Percentiles rank a stretch among this genome's conserved stretches.
Evolutionary conservation across 1,140 invertebrate genomes (phyloP).

Genomic region (Pectinophora gossypiella): DNA sequence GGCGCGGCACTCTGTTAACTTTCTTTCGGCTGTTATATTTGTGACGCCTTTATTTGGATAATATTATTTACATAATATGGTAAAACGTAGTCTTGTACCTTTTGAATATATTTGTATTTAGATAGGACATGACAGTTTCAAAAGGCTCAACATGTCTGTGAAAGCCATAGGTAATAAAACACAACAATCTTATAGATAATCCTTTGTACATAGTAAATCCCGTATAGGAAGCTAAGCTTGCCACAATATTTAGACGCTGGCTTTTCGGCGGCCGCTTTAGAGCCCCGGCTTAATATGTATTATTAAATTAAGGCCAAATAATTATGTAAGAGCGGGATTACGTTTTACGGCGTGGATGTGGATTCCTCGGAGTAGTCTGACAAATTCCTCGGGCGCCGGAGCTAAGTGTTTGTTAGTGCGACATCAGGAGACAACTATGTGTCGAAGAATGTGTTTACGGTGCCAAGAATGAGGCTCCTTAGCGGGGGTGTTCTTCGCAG

Average conservation of each 20-base stretch:
- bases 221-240: conserved; percentile 40
- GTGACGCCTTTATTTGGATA: not conserved
- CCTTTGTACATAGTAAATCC: conserved; percentile 45
- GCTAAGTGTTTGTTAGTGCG: conserved; percentile 52
- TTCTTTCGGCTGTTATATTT: not conserved
- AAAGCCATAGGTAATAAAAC: too few species aligned
- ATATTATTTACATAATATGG: conserved; percentile 13
- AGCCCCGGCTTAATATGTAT: conserved; percentile 42
- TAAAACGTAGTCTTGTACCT: conserved; percentile 29
- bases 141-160: too few species aligned
- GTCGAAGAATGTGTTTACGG: conserved; percentile 69
- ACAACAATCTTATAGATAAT: conserved; percentile 32
- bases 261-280: conserved; percentile 38
- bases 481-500: conserved; percentile 20
- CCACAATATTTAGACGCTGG: conserved; percentile 46
- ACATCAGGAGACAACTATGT: conserved; percentile 62
- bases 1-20: conserved; percentile 19
- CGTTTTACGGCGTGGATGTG: conserved; percentile 38
- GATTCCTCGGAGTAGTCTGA: conserved; percentile 54
- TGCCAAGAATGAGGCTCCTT: conserved; percentile 64
- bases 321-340: conserved; percentile 46
- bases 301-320: conserved; percentile 55
- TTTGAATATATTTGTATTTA: too few species aligned
- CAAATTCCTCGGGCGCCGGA: conserved; percentile 52
- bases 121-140: too few species aligned